Evolutionary conservation across 1,140 invertebrate species (phyloP).

Genomic region (Polypedilum pembai): DNA sequence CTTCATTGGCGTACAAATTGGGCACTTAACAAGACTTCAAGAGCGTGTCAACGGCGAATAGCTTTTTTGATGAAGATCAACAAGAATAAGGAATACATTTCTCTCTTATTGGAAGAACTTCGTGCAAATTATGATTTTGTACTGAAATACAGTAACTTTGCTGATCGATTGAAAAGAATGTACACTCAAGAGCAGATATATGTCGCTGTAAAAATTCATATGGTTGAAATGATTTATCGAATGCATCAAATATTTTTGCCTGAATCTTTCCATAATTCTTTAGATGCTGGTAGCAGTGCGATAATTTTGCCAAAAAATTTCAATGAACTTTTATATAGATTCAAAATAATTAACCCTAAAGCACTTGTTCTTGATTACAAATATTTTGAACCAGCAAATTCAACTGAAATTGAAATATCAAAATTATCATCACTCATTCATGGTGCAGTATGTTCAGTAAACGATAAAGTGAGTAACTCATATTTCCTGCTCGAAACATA

Average conservation of each 20-base stretch:
- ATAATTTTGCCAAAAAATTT: background rate
- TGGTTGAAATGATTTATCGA: conserved; percentile 38
- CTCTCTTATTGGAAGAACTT: conserved; percentile 38
- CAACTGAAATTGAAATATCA: conserved; percentile 47
- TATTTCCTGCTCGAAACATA: conserved; percentile 64
- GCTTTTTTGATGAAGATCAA: conserved; percentile 53
- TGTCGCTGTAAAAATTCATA: conserved; percentile 41
- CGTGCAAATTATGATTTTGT: conserved; percentile 34
- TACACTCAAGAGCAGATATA: conserved; percentile 37
- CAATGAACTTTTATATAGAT: background rate
- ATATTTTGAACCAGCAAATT: conserved; percentile 42
- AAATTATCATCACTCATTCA: conserved; percentile 50
- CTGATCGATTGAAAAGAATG: background rate
- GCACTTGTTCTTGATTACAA: conserved; percentile 23
- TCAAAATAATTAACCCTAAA: background rate
- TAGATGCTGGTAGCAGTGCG: background rate
- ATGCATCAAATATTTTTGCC: conserved; percentile 41
- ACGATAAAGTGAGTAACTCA: conserved; percentile 53
- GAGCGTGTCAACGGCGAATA: conserved; percentile 58
- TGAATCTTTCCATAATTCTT: conserved; percentile 39
- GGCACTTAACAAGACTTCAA: conserved; percentile 60
- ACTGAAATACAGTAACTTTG: conserved; percentile 29
- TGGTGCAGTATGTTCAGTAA: conserved; percentile 53
- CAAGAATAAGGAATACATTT: conserved; percentile 36
- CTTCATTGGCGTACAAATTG: conserved; percentile 48